A percentile compares a stretch with the other conserved stretches of the same genome.
These are phyloP conservation scores for Silurus asotus DNA, from an alignment of 2,113 vertebrate genomes.

Conservation along the genomic window DNA sequence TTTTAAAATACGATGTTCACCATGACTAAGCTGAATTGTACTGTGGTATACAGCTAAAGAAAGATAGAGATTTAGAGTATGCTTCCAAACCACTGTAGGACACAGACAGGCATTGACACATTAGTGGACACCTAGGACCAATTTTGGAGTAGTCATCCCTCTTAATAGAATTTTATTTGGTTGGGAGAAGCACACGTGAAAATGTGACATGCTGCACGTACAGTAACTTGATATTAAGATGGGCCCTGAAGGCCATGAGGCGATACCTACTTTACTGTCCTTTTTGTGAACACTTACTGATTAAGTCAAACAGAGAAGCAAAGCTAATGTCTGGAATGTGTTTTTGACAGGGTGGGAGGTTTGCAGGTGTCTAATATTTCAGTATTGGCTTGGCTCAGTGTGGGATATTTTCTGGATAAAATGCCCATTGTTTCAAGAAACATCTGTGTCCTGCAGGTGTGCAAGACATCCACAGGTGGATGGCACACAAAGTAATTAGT, in stretches of 20 bases:
- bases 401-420: conserved; percentile 62
- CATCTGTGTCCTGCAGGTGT: conserved; percentile 35
- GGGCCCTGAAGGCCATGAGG: neutral
- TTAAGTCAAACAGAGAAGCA: conserved; percentile 49
- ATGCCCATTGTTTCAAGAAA: conserved; percentile 59
- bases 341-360: conserved; percentile 57
- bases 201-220: neutral
- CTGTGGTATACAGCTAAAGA: neutral
- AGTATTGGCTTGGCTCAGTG: conserved; percentile 57
- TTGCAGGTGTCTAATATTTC: conserved; percentile 13
- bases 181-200: neutral
- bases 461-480: conserved; percentile 54
- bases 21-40: neutral
- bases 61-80: neutral
- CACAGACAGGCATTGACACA: neutral
- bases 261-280: neutral
- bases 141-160: neutral
- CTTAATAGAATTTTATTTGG: neutral
- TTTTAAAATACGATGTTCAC: conserved; percentile 3
- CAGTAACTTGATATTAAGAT: neutral
- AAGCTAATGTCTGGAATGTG: conserved; percentile 60
- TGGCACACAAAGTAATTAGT: conserved; percentile 47
- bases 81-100: neutral
- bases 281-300: neutral
- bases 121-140: neutral